phyloP scores from a whole-genome alignment of 2,113 vertebrate species.

The Silurus asotus region DNA sequence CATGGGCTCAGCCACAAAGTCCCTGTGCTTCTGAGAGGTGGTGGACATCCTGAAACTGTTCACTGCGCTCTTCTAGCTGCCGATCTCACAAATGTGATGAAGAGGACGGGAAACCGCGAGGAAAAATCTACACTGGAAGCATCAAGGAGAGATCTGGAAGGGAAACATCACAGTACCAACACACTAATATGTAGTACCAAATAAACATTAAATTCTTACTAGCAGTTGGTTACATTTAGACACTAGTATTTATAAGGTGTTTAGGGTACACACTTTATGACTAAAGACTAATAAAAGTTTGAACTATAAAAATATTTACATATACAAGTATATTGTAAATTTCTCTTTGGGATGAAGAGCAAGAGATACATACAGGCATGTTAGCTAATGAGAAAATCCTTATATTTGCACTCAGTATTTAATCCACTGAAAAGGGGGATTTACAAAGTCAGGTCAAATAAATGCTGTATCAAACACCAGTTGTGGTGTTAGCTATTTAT shows the following conservation, averaged over 20 bases:
- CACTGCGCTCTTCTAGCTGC: not conserved
- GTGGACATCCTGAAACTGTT: constrained; percentile 59
- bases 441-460: not conserved
- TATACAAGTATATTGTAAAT: too few relatives aligned
- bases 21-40: constrained; percentile 72
- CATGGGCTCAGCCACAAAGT: constrained; percentile 74
- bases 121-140: not conserved
- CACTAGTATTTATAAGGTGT: not conserved
- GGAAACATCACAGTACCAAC: not conserved
- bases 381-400: too few relatives aligned
- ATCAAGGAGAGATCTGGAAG: not conserved
- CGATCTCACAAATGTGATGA: not conserved
- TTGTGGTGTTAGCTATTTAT: not conserved
- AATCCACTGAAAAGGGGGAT: too few relatives aligned
- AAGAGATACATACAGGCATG: too few relatives aligned
- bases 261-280: too few relatives aligned
- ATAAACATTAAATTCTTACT: not conserved
- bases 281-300: too few relatives aligned
- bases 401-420: too few relatives aligned
- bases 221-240: not conserved
- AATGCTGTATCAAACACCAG: not conserved
- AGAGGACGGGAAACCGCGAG: not conserved
- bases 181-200: not conserved
- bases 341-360: too few relatives aligned
- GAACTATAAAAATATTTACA: too few relatives aligned